Conservation (phyloP, 2,113 vertebrate genomes). For the Larimichthys crocea region DNA sequence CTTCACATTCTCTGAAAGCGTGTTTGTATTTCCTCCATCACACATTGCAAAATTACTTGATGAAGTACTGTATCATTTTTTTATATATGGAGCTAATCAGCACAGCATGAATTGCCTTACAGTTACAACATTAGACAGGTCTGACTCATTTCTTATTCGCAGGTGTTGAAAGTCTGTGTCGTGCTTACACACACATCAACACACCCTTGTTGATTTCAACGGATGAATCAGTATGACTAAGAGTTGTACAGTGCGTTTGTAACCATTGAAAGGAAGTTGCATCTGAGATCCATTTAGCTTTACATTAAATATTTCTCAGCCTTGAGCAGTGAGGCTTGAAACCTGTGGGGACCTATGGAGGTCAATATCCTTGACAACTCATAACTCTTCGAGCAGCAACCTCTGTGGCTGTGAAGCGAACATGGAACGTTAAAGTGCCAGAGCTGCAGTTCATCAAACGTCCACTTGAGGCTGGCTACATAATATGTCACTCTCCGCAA, state of each 20-base stretch:
- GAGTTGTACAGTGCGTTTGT: neutral
- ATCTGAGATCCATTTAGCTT: neutral
- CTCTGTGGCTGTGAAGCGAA: too few species aligned
- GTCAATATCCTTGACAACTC: too few species aligned
- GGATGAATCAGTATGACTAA: neutral
- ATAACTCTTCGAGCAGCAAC: too few species aligned
- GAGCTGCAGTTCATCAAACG: too few species aligned
- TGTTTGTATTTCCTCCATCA: slow-evolving; percentile 1
- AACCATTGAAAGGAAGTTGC: neutral
- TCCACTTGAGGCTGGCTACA: too few species aligned
- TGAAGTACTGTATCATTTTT: neutral
- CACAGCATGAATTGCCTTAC: neutral
- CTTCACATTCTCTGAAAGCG: neutral
- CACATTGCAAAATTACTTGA: neutral
- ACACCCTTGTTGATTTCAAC: neutral
- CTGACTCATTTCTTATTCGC: slow-evolving; percentile 1
- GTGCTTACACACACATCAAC: neutral
- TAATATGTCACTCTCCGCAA: too few species aligned
- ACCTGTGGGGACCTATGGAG: too few species aligned
- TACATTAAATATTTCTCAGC: too few species aligned
- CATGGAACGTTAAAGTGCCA: too few species aligned
- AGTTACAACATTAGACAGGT: neutral
- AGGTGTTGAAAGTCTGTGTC: neutral
- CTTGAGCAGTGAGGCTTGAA: too few species aligned
- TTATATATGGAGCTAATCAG: neutral